Base-by-base conservation (phyloP, 2,888 invertebrate genomes). In the Tetragonula carbonaria region DNA sequence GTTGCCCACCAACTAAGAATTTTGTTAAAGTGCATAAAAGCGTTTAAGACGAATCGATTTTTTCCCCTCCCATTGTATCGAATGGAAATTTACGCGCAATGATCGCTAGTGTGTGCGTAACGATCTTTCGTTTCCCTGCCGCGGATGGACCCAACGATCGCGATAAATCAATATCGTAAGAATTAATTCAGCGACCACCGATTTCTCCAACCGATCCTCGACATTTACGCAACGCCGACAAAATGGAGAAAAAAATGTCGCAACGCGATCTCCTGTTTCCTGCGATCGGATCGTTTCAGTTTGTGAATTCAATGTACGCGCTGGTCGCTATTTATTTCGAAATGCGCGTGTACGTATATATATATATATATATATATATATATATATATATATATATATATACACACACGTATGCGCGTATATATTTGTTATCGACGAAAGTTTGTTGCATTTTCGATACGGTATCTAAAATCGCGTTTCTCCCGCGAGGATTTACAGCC, bases 1-100 rank as follows among this genome's bases (percentile, higher is more conserved):
- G 62, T 57, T 82, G 72, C 33, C 72, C 82, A 62, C 72, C n/a
- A 62, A 33, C 71, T 38, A 82, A 82, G 71, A 82, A 81, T 81
- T 82, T 81, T 82, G 45, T 45, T 62, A 33, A 33, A 33, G 33
- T 33, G 33, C 55, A 50, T 82, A 82, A 82, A 82, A 72, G 66
- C 59, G 72, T 82, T 82, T 82, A 81, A 82, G 82, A 50, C 50
- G 82, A 72, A 81, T 82, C 75, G 71, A 75, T 80, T 82, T 51
- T 28, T 28, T 28, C 28, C 28, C 28, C 28, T 28, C 28, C 28
- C 28, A 2, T 28, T 28, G 28, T 28, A 28, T 28, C 28, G 28
- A 28, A 28, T 28, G 62, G 73, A 70, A 80, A 82, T 78, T 81
- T 73, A 78, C 78, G 68, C 73, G 73, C 73, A 55, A 74, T 68